Conservation (phyloP, 2,888 invertebrate genomes). For the Cataglyphis rosenhaueri region DNA sequence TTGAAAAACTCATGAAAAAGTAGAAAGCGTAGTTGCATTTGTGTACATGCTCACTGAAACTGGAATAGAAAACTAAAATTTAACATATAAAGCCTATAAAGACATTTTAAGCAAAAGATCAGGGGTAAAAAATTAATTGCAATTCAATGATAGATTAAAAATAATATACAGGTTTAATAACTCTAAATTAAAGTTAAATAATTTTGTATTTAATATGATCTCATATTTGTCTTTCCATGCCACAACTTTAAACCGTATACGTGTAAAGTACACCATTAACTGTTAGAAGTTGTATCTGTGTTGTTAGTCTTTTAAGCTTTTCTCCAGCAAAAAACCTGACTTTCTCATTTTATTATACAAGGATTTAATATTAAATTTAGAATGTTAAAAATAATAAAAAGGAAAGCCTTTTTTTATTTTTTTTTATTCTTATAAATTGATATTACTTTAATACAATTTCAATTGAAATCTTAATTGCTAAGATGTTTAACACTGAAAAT, state of each 20-base stretch:
- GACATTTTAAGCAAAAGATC: background rate
- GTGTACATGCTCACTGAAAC: background rate
- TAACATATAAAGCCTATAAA: too few species aligned
- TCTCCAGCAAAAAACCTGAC: background rate
- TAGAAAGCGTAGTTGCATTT: background rate
- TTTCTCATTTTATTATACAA: background rate
- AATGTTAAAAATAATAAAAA: background rate
- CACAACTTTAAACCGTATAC: background rate
- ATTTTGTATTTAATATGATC: background rate
- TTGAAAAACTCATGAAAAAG: constrained; percentile 37
- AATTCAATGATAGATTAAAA: background rate
- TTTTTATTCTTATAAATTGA: background rate
- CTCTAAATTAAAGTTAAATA: background rate
- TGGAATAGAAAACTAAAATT: background rate
- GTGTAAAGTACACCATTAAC: background rate
- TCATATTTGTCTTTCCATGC: background rate
- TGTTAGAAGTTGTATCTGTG: constrained; percentile 15
- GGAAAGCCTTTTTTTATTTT: too few species aligned
- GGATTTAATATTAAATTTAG: background rate
- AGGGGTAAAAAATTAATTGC: background rate
- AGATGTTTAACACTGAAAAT: background rate
- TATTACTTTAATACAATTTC: background rate
- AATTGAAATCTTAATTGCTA: background rate
- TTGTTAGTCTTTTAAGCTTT: constrained; percentile 23
- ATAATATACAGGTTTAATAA: background rate